Conservation (phyloP, 2,888 invertebrate genomes). For the Drosophila borealis region DNA sequence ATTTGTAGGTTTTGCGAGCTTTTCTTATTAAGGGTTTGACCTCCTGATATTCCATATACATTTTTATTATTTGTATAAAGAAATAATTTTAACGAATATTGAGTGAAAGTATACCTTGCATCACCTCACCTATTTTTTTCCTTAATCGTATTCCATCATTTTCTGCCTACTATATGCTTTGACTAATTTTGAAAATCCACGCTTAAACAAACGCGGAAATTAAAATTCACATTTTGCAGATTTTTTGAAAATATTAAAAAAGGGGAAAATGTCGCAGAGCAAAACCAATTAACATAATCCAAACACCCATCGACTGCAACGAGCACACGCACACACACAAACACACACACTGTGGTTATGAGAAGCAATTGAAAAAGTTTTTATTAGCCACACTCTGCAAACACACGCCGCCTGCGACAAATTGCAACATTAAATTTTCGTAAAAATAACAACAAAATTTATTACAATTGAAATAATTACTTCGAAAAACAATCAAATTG, state of each 20-base stretch:
- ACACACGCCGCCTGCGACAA: slow-evolving; percentile 37
- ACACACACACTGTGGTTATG: slow-evolving; percentile 3
- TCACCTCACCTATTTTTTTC: neutral
- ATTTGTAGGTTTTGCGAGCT: no score
- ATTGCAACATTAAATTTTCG: slow-evolving; percentile 69
- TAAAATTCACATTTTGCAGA: neutral
- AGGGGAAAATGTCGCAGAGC: slow-evolving; percentile 1
- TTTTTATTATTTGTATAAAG: no score
- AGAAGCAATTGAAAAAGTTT: no score
- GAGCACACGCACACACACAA: slow-evolving; percentile 11
- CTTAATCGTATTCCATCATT: neutral
- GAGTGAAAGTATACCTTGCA: no score
- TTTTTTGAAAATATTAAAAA: slow-evolving; percentile 10
- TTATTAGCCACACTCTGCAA: slow-evolving; percentile 3
- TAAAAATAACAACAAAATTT: slow-evolving; percentile 64
- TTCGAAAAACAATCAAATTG: slow-evolving; percentile 75
- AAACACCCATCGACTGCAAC: slow-evolving; percentile 1
- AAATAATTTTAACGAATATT: no score
- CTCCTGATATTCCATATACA: no score
- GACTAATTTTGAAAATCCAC: neutral
- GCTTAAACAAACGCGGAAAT: neutral
- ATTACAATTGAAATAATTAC: slow-evolving; percentile 79
- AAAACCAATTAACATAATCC: slow-evolving; percentile 27
- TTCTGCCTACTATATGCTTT: neutral
- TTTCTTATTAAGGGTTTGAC: no score